Evolutionary conservation across 2,797 vertebrate genomes (phyloP).

Genomic region (Anguilla obscura): DNA sequence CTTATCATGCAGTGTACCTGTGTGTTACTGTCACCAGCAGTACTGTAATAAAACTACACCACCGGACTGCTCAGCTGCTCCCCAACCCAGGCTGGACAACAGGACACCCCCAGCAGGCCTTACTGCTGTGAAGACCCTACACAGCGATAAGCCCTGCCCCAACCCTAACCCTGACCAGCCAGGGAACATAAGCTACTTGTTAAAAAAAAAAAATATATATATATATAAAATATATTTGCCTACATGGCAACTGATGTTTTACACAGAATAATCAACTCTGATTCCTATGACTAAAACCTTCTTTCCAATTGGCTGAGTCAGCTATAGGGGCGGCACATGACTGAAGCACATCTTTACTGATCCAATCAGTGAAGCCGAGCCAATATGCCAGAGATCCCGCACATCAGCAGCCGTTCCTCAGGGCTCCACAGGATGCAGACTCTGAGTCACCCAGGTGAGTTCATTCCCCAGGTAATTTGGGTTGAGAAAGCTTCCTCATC

Average conservation of each 20-base stretch:
- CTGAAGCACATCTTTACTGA: neutral
- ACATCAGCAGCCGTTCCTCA: no score
- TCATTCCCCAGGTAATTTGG: neutral
- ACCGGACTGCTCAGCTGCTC: no score
- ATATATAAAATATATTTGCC: neutral
- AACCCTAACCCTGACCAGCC: no score
- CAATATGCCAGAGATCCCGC: neutral
- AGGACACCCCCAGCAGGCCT: no score
- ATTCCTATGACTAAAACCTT: neutral
- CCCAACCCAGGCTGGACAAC: no score
- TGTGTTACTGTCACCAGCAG: neutral
- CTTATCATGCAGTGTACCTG: neutral
- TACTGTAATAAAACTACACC: neutral
- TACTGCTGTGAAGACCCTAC: no score
- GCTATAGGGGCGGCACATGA: neutral
- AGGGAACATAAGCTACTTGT: no score
- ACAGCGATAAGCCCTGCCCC: no score
- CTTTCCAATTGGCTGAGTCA: neutral
- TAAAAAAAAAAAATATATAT: no score
- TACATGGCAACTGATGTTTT: neutral
- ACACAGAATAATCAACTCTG: neutral
- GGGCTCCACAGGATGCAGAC: neutral
- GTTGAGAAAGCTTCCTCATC: neutral
- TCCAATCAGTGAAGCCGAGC: neutral
- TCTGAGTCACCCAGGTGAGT: neutral